These are phyloP conservation scores for Holacanthella duospinosa DNA, from an alignment of 2,888 invertebrate genomes.

Conservation along the genomic window DNA sequence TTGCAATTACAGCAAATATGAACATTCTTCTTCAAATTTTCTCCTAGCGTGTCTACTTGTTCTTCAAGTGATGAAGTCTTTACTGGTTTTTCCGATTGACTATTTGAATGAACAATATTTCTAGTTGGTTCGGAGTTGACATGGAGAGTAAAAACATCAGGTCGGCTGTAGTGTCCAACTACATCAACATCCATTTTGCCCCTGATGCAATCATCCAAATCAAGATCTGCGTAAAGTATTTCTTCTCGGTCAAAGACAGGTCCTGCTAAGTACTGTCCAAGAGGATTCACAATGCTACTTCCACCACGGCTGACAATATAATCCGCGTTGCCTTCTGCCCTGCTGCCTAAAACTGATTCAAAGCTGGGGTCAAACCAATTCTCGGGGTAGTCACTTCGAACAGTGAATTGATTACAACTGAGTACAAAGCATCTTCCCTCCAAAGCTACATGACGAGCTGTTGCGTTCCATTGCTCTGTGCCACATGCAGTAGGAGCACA, in stretches of 20 bases:
- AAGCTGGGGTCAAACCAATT: background rate
- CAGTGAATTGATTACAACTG: slow-evolving; percentile 24
- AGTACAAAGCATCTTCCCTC: slow-evolving; percentile 30
- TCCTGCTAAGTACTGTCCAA: slow-evolving; percentile 23
- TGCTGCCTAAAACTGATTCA: background rate
- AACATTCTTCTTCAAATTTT: too few relatives aligned
- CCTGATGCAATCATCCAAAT: slow-evolving; percentile 21
- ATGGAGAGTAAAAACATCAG: slow-evolving; percentile 22
- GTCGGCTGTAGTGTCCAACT: slow-evolving; percentile 24
- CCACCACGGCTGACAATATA: slow-evolving; percentile 22
- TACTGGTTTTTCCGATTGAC: too few relatives aligned
- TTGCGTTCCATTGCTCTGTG: slow-evolving; percentile 20
- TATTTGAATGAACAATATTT: too few relatives aligned
- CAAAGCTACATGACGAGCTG: slow-evolving; percentile 27
- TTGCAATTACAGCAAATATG: too few relatives aligned
- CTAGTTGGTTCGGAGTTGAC: slow-evolving; percentile 16
- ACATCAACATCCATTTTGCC: slow-evolving; percentile 26
- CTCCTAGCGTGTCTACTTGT: too few relatives aligned
- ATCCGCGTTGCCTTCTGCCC: slow-evolving; percentile 15
- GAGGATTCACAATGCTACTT: slow-evolving; percentile 21
- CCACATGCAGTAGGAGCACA: slow-evolving; percentile 25
- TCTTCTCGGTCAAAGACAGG: slow-evolving; percentile 21
- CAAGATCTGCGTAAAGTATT: slow-evolving; percentile 23
- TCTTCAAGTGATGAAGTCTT: too few relatives aligned
- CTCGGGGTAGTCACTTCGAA: slow-evolving; percentile 19